A percentile compares a stretch with the other conserved stretches of the same genome.
phyloP scores from a whole-genome alignment of 1,140 invertebrate genomes.

The Drosophila ercepeae region DNA sequence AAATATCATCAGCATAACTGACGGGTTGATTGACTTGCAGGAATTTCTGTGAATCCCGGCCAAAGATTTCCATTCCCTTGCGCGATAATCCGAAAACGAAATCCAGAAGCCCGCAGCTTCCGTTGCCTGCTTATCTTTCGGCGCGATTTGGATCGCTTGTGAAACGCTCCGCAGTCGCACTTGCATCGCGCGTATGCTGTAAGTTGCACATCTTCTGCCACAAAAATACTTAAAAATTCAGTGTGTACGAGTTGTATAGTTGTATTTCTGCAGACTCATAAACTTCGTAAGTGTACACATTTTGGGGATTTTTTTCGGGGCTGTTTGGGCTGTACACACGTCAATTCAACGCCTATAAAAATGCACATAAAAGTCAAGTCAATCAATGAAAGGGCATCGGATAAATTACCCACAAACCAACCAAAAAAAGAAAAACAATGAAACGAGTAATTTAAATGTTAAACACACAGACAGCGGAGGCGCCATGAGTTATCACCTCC shows the following conservation, averaged over 20 bases:
- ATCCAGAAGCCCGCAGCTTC: constrained; percentile 30
- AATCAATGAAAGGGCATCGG: constrained; percentile 55
- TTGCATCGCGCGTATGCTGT: constrained; percentile 29
- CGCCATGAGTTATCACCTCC: constrained; percentile 41
- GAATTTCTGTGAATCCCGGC: constrained; percentile 44
- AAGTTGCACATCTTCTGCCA: constrained; percentile 10
- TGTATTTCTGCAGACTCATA: constrained; percentile 45
- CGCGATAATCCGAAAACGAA: constrained; percentile 13
- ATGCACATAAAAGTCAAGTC: constrained; percentile 53
- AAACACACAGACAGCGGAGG: constrained; percentile 38
- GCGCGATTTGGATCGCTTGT: constrained; percentile 14
- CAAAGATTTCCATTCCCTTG: constrained; percentile 21
- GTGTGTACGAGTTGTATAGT: constrained; percentile 8
- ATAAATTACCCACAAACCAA: constrained; percentile 49
- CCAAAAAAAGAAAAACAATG: constrained; percentile 5
- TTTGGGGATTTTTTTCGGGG: constrained; percentile 29
- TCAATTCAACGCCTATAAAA: constrained; percentile 63
- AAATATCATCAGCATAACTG: constrained; percentile 48
- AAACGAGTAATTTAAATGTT: constrained; percentile 43
- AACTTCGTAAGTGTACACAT: constrained; percentile 31
- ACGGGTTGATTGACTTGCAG: constrained; percentile 77
- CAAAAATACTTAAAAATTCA: constrained; percentile 9
- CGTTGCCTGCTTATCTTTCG: constrained; percentile 55
- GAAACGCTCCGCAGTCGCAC: neutral
- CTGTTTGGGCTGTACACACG: constrained; percentile 33